phyloP scores from a whole-genome alignment of 2,888 invertebrate species.

The Hyposoter dolosus region DNA sequence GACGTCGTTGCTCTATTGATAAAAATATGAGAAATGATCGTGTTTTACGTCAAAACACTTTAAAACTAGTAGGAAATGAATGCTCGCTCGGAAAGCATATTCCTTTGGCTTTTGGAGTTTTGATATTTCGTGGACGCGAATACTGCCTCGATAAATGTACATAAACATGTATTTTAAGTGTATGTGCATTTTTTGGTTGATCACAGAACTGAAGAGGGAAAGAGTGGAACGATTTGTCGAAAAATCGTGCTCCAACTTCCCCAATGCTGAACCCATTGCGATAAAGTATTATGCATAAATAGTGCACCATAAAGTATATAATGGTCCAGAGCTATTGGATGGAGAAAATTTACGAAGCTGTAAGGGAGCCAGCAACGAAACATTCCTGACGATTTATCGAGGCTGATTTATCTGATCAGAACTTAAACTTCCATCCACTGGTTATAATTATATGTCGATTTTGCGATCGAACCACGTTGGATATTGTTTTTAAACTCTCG shows the following conservation, averaged over 20 bases:
- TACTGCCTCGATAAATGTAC: conserved; percentile 40
- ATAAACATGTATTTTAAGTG: conserved; percentile 1
- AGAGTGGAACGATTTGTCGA: conserved; percentile 75
- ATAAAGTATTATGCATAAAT: conserved; percentile 38
- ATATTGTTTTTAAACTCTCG: neutral
- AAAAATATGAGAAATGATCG: conserved; percentile 81
- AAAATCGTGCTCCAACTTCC: conserved; percentile 76
- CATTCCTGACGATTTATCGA: conserved; percentile 73
- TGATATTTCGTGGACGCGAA: conserved; percentile 39
- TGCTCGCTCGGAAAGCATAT: conserved; percentile 76
- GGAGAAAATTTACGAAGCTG: conserved; percentile 49
- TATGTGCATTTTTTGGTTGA: conserved; percentile 29
- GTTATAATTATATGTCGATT: neutral
- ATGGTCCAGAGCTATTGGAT: conserved; percentile 67
- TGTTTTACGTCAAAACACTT: conserved; percentile 83
- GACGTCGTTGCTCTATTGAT: conserved; percentile 71
- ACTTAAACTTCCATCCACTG: neutral
- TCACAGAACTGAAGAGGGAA: conserved; percentile 25
- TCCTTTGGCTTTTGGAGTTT: conserved; percentile 61
- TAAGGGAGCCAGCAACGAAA: conserved; percentile 52
- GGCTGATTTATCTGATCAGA: conserved; percentile 7
- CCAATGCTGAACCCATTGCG: conserved; percentile 65
- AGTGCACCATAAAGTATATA: conserved; percentile 67
- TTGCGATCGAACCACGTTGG: neutral
- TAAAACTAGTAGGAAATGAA: conserved; percentile 76